Evolutionary conservation across 2,888 invertebrate species (phyloP).

Genomic region (Leptinotarsa tumamoca): DNA sequence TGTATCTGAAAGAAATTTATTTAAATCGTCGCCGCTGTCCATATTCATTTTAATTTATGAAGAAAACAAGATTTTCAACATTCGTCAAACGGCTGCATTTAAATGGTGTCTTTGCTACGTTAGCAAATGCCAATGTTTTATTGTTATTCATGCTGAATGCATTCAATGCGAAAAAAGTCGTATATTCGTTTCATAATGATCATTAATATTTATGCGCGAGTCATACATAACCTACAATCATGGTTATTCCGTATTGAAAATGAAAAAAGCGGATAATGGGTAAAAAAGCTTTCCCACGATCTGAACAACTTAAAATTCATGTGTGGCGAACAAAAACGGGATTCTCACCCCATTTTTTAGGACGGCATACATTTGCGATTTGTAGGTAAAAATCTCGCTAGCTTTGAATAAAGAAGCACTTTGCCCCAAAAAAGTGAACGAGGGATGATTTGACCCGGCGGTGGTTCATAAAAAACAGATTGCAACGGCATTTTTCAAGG

Average conservation of each 20-base stretch:
- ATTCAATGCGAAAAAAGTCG: slow-evolving; percentile 33
- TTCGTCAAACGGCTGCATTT: slow-evolving; percentile 45
- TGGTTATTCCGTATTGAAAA: slow-evolving; percentile 17
- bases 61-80: slow-evolving; percentile 48
- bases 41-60: slow-evolving; percentile 48
- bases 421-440: slow-evolving; percentile 56
- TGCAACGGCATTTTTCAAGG: slow-evolving; percentile 64
- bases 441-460: slow-evolving; percentile 16
- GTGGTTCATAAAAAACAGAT: slow-evolving; percentile 56
- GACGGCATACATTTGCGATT: slow-evolving; percentile 55
- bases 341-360: slow-evolving; percentile 57
- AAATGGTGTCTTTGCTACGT: slow-evolving; percentile 38
- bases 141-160: slow-evolving; percentile 45
- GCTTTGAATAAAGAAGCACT: slow-evolving; percentile 59
- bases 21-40: slow-evolving; percentile 44
- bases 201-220: slow-evolving; percentile 42
- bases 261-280: slow-evolving; percentile 30
- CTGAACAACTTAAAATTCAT: slow-evolving; percentile 57
- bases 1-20: slow-evolving; percentile 43
- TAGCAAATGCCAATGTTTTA: slow-evolving; percentile 42
- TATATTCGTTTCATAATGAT: slow-evolving; percentile 39
- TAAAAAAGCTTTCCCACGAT: slow-evolving; percentile 55
- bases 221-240: slow-evolving; percentile 18
- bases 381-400: slow-evolving; percentile 61
- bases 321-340: slow-evolving; percentile 52